Conservation (phyloP, 2,888 invertebrate genomes). For the Macrophya annulata region DNA sequence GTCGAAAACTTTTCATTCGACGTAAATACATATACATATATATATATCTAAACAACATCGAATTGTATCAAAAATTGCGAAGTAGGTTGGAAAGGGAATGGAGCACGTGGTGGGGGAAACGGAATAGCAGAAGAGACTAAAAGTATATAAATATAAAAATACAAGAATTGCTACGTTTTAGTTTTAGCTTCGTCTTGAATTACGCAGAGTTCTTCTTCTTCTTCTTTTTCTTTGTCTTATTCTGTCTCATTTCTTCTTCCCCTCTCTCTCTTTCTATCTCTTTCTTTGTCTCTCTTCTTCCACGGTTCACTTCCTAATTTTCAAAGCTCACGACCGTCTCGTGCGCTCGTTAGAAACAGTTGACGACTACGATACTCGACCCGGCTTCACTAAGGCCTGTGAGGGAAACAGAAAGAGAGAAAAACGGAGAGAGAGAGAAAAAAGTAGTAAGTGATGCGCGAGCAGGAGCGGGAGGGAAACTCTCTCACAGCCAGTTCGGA, state of each 20-base stretch:
- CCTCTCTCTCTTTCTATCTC: not conserved
- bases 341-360: constrained; percentile 48
- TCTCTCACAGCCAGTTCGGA: constrained; percentile 45
- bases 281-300: not conserved
- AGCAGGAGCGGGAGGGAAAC: constrained; percentile 5
- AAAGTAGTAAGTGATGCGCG: not conserved
- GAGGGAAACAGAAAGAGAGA: not conserved
- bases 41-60: too few species aligned
- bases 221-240: constrained; percentile 3
- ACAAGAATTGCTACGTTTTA: not conserved
- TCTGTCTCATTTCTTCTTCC: not conserved
- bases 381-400: not conserved
- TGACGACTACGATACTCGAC: constrained; percentile 45
- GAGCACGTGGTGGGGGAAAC: not conserved
- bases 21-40: too few species aligned
- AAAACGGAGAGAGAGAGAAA: not conserved
- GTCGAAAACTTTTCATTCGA: too few species aligned
- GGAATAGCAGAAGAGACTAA: not conserved
- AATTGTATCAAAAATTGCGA: not conserved
- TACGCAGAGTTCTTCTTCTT: constrained; percentile 28
- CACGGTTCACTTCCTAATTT: constrained; percentile 52
- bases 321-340: constrained; percentile 46
- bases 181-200: constrained; percentile 41
- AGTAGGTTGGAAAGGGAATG: too few species aligned
- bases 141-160: not conserved